Evolutionary conservation across 2,797 vertebrate genomes (phyloP), one percentile per base, ranked within the genome.

Genomic region (Adrianichthys oophorus): DNA sequence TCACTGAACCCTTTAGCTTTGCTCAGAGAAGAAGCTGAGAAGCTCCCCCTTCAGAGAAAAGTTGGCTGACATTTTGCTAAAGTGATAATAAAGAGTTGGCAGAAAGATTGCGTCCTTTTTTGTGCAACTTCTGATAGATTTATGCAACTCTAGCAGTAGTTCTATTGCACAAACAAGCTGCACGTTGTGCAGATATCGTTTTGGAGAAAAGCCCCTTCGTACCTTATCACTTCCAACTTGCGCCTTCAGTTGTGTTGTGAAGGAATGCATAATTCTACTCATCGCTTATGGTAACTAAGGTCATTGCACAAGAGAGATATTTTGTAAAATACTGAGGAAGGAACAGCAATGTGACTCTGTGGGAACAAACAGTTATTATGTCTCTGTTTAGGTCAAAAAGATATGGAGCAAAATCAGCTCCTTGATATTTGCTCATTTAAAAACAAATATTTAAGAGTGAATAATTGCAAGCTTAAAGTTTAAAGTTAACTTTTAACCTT

Each of bases 141-240:
- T 74, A 19, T 32, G 4, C 65, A 84, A 79, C 4, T 19, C 19
- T 19, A 19, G 0, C 2, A 5, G 42, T 32, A 6, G 43, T 19
- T 1, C 4, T 32, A 29, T 59, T 72, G 76, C 60, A 54, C 60
- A 68, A 70, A 8, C 4, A n/a, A 48, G 5, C 19, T 16, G 42
- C 1, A 2, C 42, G 66, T 74, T 80, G 74, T 83, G 59, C 49
- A 18, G 3, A 0, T 76, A 75, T 73, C 54, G 54, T 62, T 68
- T 47, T 65, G n/a, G 19, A 67, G n/a, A 72, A 65, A 47, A n/a
- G 12, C 12, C 62, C 57, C 74, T 76, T 75, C 59, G 70, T 3
- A 37, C 37, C 41, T 59, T 85, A 79, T 87, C 78, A 2, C 12
- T 19, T 4, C 26, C 43, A 16, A 67, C 40, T 8, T 16, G 18